Percentiles rank a stretch among this genome's conserved stretches.
These are phyloP conservation scores for Malacoctenus gilli DNA, from an alignment of 2,797 vertebrate species.

Conservation along the genomic window DNA sequence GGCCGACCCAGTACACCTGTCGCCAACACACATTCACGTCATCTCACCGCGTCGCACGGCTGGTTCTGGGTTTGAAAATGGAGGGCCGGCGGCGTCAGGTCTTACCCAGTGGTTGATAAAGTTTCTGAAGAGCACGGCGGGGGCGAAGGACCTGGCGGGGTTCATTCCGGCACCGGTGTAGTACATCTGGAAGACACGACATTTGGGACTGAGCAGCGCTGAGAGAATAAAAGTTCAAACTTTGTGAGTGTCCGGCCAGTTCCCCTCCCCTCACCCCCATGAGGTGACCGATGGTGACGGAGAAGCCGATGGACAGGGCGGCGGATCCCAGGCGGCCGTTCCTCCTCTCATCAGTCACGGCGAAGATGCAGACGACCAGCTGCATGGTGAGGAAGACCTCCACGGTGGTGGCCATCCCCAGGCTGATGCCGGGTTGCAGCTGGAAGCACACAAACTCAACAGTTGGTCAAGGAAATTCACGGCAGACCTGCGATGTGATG, in stretches of 20 bases:
- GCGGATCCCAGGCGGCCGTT: constrained; percentile 89
- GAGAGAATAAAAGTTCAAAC: too few relatives aligned
- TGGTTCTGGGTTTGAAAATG: neutral
- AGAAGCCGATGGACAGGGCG: constrained; percentile 92
- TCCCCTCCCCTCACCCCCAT: constrained; percentile 95
- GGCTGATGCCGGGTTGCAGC: constrained; percentile 90
- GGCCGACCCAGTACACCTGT: constrained; percentile 94
- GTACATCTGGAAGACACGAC: constrained; percentile 84
- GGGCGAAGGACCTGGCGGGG: constrained; percentile 92
- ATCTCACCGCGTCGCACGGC: neutral
- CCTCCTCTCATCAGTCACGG: constrained; percentile 91
- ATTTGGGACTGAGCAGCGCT: neutral
- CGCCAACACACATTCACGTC: constrained; percentile 10
- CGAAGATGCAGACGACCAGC: constrained; percentile 91
- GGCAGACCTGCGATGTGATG: too few relatives aligned
- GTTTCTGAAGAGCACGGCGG: constrained; percentile 91
- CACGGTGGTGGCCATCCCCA: constrained; percentile 91
- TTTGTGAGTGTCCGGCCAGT: too few relatives aligned
- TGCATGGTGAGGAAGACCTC: constrained; percentile 95
- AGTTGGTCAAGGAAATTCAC: too few relatives aligned
- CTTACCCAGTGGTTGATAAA: constrained; percentile 96
- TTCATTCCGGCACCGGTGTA: constrained; percentile 95
- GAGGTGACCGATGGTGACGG: constrained; percentile 91
- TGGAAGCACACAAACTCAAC: constrained; percentile 58
- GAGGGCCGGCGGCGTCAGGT: neutral